Evolutionary conservation across 1,140 invertebrate species (phyloP), one percentile per base, ranked within the genome.

Genomic region (Bombus ignitus): DNA sequence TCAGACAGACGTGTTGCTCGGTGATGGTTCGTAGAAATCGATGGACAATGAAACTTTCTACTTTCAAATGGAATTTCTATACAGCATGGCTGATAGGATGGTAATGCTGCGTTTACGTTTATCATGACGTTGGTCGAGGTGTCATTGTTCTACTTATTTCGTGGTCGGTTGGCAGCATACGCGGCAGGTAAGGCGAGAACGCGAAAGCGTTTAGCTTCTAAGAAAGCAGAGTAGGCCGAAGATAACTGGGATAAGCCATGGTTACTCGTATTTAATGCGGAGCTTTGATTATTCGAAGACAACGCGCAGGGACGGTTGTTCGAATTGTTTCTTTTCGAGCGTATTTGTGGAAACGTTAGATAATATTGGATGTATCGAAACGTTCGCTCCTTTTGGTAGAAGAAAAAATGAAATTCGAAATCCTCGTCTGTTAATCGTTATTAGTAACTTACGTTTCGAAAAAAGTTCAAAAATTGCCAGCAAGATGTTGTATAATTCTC

Each of bases 161-260:
- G 72, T 28, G 37, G 39, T 71, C 73, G 39, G 32, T 39, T 10
- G 44, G 65, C 18, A 79, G 66, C 66, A 37, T 32, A 65, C 59
- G 68, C 79, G 83, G 47, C 76, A 32, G 57, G 85, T 80, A 86
- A 89, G 88, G 68, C 71, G 62, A 81, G 81, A 74, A 87, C 32
- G 59, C 85, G 85, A 71, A 89, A 81, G 66, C 65, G 59, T 85
- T 87, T 74, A 77, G 66, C 83, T 90, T 89, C 89, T 87, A 71
- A 32, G 88, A 89, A 90, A 89, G 81, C 88, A 44, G 70, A 84
- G 85, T 70, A 77, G 53, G 75, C 44, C 47, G 74, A 83, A 89
- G 83, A 80, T 86, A 89, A 86, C 75, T 32, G 35, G 57, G 37
- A 53, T 37, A 59, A 32, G n/a, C 10, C 37, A 1, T n/a, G n/a